Evolutionary conservation across 2,113 vertebrate genomes (phyloP), one percentile per base, ranked within the genome.

Genomic region (Uria lomvia): DNA sequence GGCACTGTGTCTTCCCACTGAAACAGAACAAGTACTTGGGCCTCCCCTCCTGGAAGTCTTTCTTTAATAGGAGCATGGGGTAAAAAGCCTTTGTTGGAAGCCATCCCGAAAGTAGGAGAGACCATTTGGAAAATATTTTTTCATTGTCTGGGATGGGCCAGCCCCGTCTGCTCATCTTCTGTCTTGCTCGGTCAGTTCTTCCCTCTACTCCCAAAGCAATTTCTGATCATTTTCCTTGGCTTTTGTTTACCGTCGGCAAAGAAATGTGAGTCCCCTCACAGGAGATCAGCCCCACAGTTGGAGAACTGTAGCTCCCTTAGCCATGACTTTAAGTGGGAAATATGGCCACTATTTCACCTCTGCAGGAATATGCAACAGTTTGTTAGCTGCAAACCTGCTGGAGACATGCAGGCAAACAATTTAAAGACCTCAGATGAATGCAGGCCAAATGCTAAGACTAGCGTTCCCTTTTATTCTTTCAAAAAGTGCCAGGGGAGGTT

Each of bases 101-200:
- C 45, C 72, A 6, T 96, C 77, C 96, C 9, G 4, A 91, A 94
- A 97, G 74, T 66, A 96, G 89, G 73, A 96, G 63, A 97, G 66
- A 85, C 83, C 42, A 58, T 85, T 95, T 94, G 97, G 96, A 97
- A 97, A 96, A 89, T 92, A 92, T 85, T 94, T 97, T 93, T 96
- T 95, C 86, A 62, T 94, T 92, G 84, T 92, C 84, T 43, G 1
- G 49, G 55, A 79, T 89, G 84, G 94, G 84, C 92, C 89, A 95
- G 77, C 86, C 85, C 62, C 3, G 15, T 95, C 83, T 95, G 65
- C 80, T 95, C 89, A 79, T 95, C 92, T 94, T 94, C 58, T 94
- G 34, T 91, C 94, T 94, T 94, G 80, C 89, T 79, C 91, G 95
- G 80, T 95, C 89, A 65, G 74, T 94, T 94, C 91, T 95, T 75